Evolutionary conservation across 2,888 invertebrate species (phyloP), one percentile per base, ranked within the genome.

Genomic region (Pelosia muscerda): DNA sequence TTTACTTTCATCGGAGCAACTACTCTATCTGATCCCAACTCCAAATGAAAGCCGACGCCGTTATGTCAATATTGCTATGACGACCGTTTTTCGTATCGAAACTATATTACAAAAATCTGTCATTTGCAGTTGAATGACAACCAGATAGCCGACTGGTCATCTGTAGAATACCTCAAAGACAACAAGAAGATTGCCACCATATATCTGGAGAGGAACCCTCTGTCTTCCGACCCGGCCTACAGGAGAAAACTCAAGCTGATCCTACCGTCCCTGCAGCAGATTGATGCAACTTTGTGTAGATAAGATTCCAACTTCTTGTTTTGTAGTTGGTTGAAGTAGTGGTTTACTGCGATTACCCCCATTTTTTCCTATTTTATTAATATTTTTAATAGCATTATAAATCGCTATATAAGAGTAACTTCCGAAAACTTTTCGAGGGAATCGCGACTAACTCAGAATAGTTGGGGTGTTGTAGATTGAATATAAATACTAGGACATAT

Each of bases 251-350:
- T 99, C 57, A 99, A 98, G 91, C 92, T 99, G 68, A 95, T 97
- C 1, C 93, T 99, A 25, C 99, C 99, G 0, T 96, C 97, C 82
- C 92, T 99, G 34, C 96, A 96, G 70, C 99, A 99, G 92, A 98
- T 99, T 80, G 99, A 99, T 95, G 99, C 99, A 11, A 99, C 99
- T 11, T 92, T 98, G 83, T 98, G 98, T 95, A 96, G 96, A 95
- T 96, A 95, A 95, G 88, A 87, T 38, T 65, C 71, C 66, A 61
- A 56, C 71, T 68, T 49, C 31, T 72, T 67, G 28, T n/a, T 57
- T 69, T 70, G 63, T 71, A 49, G 66, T 38, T 22, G 53, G 38
- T n/a, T n/a, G n/a, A n/a, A n/a, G n/a, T n/a, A n/a, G n/a, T n/a
- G n/a, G n/a, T n/a, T n/a, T n/a, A n/a, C n/a, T n/a, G n/a, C n/a